phyloP scores from a whole-genome alignment of 2,888 invertebrate species.

The Acrobasis suavella region DNA sequence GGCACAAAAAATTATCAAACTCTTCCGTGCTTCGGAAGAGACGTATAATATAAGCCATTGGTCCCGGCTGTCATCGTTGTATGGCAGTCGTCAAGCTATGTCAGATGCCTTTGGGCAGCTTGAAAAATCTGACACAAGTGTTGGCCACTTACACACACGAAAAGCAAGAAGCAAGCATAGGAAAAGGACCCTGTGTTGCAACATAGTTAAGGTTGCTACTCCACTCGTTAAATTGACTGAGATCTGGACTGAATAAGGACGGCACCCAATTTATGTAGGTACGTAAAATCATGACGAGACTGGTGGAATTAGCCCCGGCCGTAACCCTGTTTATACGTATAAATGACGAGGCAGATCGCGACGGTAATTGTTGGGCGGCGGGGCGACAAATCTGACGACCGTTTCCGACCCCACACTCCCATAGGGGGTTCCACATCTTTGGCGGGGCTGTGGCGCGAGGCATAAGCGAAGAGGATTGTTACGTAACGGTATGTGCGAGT shows the following conservation, averaged over 20 bases:
- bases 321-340: constrained; percentile 33
- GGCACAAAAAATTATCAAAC: too few species aligned
- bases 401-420: constrained; percentile 45
- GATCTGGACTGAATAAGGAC: background rate
- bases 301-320: constrained; percentile 27
- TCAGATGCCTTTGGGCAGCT: too few species aligned
- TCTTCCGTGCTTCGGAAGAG: too few species aligned
- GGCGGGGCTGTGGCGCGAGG: constrained; percentile 1
- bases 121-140: too few species aligned
- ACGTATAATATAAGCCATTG: too few species aligned
- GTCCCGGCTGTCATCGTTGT: too few species aligned
- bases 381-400: constrained; percentile 70
- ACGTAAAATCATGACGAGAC: constrained; percentile 3
- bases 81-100: too few species aligned
- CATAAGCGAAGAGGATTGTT: background rate
- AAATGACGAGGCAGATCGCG: constrained; percentile 43
- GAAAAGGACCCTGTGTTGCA: too few species aligned
- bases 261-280: background rate
- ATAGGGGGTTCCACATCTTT: constrained; percentile 9
- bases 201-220: too few species aligned
- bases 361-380: constrained; percentile 64
- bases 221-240: background rate
- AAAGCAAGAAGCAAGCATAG: too few species aligned
- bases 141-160: too few species aligned
- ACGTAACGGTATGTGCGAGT: background rate